Evolutionary conservation across 2,113 vertebrate genomes (phyloP).

Genomic region (Caloenas nicobarica): DNA sequence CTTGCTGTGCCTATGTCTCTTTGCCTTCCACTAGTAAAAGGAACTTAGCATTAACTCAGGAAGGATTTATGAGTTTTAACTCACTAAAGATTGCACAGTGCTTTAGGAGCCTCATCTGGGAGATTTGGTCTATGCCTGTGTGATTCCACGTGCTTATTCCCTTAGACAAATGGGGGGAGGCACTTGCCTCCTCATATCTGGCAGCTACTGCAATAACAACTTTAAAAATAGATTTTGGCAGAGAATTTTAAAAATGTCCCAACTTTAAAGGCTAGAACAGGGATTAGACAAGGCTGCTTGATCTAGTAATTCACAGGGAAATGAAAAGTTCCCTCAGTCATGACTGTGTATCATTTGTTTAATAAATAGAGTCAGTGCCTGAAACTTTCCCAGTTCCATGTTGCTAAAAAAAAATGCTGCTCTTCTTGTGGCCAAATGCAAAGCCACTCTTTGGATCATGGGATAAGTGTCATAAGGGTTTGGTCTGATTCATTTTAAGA

Average conservation of each 20-base stretch:
- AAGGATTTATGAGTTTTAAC: not conserved
- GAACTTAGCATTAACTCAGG: not conserved
- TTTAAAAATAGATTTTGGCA: slow-evolving; percentile 27
- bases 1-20: not conserved
- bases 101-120: not conserved
- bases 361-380: not conserved
- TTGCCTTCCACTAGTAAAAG: not conserved
- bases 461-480: slow-evolving; percentile 13
- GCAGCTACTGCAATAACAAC: not conserved
- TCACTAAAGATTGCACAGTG: not conserved
- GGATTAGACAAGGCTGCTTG: slow-evolving; percentile 10
- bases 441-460: slow-evolving; percentile 28
- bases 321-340: not conserved
- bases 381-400: not conserved
- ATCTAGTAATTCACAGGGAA: not conserved
- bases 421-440: slow-evolving; percentile 29
- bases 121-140: not conserved
- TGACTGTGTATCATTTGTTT: not conserved
- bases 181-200: not conserved
- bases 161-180: not conserved
- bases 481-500: slow-evolving; percentile 25
- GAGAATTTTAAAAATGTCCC: not conserved
- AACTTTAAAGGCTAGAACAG: not conserved
- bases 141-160: not conserved
- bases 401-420: not conserved